Conservation (phyloP, 2,888 invertebrate genomes). For the Cheilosia soror region DNA sequence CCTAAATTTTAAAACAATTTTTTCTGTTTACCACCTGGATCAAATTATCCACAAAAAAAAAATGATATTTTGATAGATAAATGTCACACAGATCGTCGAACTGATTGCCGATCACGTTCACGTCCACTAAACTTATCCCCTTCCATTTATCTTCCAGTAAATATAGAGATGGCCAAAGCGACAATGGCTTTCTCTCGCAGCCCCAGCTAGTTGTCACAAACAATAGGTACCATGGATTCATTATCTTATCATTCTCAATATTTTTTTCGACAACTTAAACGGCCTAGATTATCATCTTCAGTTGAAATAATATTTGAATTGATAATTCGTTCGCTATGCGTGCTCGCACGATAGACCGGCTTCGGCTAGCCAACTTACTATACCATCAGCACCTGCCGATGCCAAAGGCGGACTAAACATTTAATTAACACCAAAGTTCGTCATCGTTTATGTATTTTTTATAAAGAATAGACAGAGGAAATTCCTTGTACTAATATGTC, state of each 20-base stretch:
- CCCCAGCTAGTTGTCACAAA: too few species aligned
- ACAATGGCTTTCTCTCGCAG: background rate
- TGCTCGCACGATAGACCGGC: background rate
- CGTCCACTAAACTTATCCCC: too few species aligned
- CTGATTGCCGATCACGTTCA: too few species aligned
- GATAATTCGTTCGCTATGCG: conserved; percentile 28
- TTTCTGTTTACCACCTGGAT: too few species aligned
- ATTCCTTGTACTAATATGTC: conserved; percentile 1
- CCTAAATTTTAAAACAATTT: too few species aligned
- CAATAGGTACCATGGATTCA: background rate
- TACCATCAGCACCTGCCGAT: background rate
- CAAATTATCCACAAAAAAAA: too few species aligned
- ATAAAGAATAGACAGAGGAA: conserved; percentile 9
- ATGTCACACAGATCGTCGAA: too few species aligned
- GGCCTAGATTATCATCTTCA: conserved; percentile 10
- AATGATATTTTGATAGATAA: too few species aligned
- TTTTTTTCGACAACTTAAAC: conserved; percentile 30
- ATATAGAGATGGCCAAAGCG: too few species aligned
- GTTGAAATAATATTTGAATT: conserved; percentile 43
- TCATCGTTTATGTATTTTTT: background rate
- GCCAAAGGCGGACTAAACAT: background rate
- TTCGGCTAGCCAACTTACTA: too few species aligned
- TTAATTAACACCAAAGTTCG: background rate
- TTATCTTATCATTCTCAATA: conserved; percentile 33
- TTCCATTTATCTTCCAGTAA: too few species aligned